Base-by-base conservation (phyloP, 2,888 invertebrate genomes). In the Papilio gigon region DNA sequence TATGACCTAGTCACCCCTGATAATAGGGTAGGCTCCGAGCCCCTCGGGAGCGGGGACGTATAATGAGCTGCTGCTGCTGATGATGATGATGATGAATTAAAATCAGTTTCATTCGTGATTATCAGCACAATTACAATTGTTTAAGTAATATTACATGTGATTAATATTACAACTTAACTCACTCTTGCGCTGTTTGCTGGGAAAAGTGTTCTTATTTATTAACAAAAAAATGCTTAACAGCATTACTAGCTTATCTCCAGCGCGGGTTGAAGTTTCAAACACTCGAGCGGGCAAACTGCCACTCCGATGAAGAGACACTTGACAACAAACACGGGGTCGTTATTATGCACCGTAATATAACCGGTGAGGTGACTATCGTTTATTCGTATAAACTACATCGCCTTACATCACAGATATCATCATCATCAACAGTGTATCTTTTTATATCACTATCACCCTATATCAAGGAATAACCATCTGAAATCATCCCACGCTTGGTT, bases 251-350 rank as follows among this genome's bases (percentile, higher is more conserved):
- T 56, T 64, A 65, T 68, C 59, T 60, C 22, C n/a, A 60, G 64
- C 64, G 30, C 59, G 6, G 17, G 58, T 59, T 59, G 64, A 37
- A 59, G 68, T 64, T 68, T 64, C 30, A 68, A 64, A 68, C 68
- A 68, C 68, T 68, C 30, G 37, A 68, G 47, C 64, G 22, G 9
- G 37, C 60, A 47, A 64, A 68, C 63, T 68, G 64, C 27, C 64
- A 68, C 68, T 68, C 27, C 37, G 65, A 27, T 68, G 47, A 59
- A 64, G 68, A 50, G 64, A 50, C 59, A 40, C 68, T 68, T 47
- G 12, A 37, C 68, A 37, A 27, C 35, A 68, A 64, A 64, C 63
- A 59, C 35, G 58, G 44, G 63, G 12, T 22, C 33, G 61, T 30
- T 47, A 33, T 37, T 9, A 9, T 35, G 33, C 27, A 30, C 30